Base-by-base conservation (phyloP, 2,888 invertebrate genomes). In the Pecten maximus region DNA sequence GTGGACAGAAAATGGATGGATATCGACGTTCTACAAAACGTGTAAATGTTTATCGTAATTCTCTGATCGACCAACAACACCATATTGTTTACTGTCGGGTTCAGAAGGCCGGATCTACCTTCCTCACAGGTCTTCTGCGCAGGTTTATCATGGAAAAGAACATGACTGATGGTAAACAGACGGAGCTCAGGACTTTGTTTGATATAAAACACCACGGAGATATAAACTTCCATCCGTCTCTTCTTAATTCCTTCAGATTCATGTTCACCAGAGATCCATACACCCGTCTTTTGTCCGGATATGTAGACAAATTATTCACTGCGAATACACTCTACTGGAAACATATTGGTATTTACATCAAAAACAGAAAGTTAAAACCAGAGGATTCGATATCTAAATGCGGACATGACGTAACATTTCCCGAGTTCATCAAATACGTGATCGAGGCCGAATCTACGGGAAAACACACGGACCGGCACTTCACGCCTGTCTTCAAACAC, bases 51-150 rank as follows among this genome's bases (percentile, higher is more conserved):
- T 28, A 74, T 23, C 74, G 74, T 15, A 74, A 74, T 35, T 74
- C 74, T 35, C 74, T 74, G 12, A 74, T 74, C 0, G 74, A 74
- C 16, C 74, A 35, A 40, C 44, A 10, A 0, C 89, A 93, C n/a
- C 40, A 88, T 19, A 92, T 94, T 19, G 86, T 95, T 0, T 95
- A 94, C 90, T 95, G 95, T 91, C 95, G 94, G 19, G 92, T 95
- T 23, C 92, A 94, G 54, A 95, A 95, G 88, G 93, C 94, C 10
- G 95, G 94, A 0, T 95, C 95, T 10, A 94, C 95, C 0, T 95
- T 95, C 90, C 93, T 94, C 93, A 93, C 90, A 19, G 91, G 92
- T 44, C 87, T 95, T 12, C 91, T 93, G 40, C 91, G 92, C 8
- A 88, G 93, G 48, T 87, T 91, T 16, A 89, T 90, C 19, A 39